phyloP scores from a whole-genome alignment of 2,888 invertebrate species.

The Pachydiplax longipennis region DNA sequence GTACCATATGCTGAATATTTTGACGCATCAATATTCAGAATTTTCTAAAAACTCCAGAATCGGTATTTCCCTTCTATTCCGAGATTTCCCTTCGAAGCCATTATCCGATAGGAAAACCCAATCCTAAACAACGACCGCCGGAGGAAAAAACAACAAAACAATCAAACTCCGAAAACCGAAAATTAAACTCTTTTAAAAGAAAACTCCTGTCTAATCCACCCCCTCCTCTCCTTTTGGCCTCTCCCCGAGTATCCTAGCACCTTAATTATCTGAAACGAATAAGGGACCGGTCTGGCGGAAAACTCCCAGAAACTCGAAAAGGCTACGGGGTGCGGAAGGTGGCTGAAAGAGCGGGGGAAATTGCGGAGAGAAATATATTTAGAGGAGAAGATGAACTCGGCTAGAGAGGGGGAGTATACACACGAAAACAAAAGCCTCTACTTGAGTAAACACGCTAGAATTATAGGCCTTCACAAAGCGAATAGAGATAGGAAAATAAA shows the following conservation, averaged over 20 bases:
- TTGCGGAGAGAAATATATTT: background rate
- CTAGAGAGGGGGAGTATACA: constrained; percentile 50
- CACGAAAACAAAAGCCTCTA: constrained; percentile 60
- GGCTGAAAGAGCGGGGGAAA: background rate
- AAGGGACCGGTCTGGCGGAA: background rate
- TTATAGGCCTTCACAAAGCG: constrained; percentile 54
- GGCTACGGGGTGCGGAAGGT: constrained; percentile 5
- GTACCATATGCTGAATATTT: too few species aligned
- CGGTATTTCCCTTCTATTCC: background rate
- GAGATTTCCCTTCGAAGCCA: background rate
- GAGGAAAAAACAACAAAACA: background rate
- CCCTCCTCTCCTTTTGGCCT: background rate
- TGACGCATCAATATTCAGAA: too few species aligned
- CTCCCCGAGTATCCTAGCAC: background rate
- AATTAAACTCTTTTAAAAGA: background rate
- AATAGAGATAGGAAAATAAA: too few species aligned
- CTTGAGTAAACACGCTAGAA: constrained; percentile 59
- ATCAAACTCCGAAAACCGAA: background rate
- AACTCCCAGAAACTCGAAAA: background rate
- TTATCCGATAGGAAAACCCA: background rate
- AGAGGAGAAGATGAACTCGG: too few species aligned
- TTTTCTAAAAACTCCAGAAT: too few species aligned
- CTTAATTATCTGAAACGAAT: constrained; percentile 27
- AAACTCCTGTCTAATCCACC: background rate
- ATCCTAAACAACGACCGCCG: background rate